Evolutionary conservation across 2,888 invertebrate species (phyloP).

Genomic region (Bombyx huttoni): DNA sequence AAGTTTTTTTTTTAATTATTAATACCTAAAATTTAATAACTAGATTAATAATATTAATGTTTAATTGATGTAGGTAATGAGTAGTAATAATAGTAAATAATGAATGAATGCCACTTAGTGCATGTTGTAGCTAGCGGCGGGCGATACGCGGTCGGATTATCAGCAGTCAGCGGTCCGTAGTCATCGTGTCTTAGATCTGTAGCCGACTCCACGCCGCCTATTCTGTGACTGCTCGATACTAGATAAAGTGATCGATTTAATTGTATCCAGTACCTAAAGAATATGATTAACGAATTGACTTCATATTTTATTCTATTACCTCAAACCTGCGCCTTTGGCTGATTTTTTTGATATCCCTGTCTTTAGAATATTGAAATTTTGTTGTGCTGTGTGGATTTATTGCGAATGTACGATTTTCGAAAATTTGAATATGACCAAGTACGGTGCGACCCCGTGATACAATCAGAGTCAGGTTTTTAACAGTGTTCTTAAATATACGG

Average conservation of each 20-base stretch:
- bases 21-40: slow-evolving; percentile 73
- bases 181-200: slow-evolving; percentile 15
- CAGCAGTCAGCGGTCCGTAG: slow-evolving; percentile 8
- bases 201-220: slow-evolving; percentile 20
- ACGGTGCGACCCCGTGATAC: slow-evolving; percentile 52
- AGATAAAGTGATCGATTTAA: slow-evolving; percentile 51
- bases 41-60: slow-evolving; percentile 69
- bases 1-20: slow-evolving; percentile 73
- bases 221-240: slow-evolving; percentile 37
- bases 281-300: slow-evolving; percentile 72
- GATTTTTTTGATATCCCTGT: slow-evolving; percentile 64
- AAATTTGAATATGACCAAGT: slow-evolving; percentile 64
- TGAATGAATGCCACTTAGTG: slow-evolving; percentile 57
- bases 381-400: slow-evolving; percentile 47
- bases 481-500: slow-evolving; percentile 66
- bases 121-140: slow-evolving; percentile 9
- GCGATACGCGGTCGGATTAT: not conserved
- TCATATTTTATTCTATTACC: slow-evolving; percentile 68
- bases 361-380: slow-evolving; percentile 61
- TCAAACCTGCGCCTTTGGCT: slow-evolving; percentile 68
- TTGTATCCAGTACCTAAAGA: slow-evolving; percentile 62
- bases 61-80: slow-evolving; percentile 72
- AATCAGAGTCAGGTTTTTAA: slow-evolving; percentile 50
- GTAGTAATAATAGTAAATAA: slow-evolving; percentile 66
- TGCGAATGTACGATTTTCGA: slow-evolving; percentile 48